Conservation (phyloP, 2,113 vertebrate genomes). For the Tragulus kanchil region DNA sequence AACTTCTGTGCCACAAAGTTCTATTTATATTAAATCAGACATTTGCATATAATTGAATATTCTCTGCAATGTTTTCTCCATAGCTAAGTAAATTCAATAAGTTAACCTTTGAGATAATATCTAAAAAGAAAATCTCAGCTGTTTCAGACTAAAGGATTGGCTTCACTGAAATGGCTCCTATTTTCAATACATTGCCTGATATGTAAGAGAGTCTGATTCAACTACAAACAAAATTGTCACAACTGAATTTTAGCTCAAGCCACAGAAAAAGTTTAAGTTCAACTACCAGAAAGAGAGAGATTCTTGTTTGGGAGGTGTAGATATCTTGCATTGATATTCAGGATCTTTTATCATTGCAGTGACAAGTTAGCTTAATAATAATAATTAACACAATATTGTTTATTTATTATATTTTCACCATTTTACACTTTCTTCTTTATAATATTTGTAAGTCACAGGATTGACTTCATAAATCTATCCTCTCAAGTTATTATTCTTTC, state of each 20-base stretch:
- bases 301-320: not conserved
- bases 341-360: not conserved
- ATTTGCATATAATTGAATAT: conserved; percentile 39
- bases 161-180: conserved; percentile 62
- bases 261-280: not conserved
- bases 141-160: not conserved
- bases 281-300: not conserved
- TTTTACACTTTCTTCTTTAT: not conserved
- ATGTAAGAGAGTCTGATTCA: conserved; percentile 27
- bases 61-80: conserved; percentile 17
- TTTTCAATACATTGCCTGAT: not conserved
- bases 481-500: not conserved
- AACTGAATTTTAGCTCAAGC: not conserved
- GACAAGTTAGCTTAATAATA: not conserved
- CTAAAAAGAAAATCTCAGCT: conserved; percentile 39
- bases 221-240: conserved; percentile 24
- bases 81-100: not conserved
- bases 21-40: conserved; percentile 3
- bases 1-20: not conserved
- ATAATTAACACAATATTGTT: not conserved
- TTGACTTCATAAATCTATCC: not conserved
- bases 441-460: not conserved
- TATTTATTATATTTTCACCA: not conserved
- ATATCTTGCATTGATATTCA: not conserved
- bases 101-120: conserved; percentile 27